Evolutionary conservation across 2,113 vertebrate species (phyloP).

Genomic region (Calyptommatus sinebrachiatus): DNA sequence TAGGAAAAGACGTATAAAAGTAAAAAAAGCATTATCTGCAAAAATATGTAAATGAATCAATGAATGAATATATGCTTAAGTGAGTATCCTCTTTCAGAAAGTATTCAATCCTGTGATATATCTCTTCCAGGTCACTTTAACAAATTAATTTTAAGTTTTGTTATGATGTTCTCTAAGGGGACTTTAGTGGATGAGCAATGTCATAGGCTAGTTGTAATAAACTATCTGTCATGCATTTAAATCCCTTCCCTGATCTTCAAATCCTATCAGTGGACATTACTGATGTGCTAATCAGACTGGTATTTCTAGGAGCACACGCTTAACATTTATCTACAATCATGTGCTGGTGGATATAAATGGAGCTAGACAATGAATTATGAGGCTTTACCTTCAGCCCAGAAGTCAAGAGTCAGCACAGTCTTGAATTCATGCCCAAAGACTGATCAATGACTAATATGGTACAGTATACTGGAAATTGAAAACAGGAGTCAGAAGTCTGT

Average conservation of each 20-base stretch:
- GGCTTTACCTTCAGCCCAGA: not conserved
- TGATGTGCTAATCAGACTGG: not conserved
- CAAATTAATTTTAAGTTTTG: not conserved
- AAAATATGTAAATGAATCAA: too few relatives aligned
- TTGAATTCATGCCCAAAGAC: conserved; percentile 6
- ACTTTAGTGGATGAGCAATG: not conserved
- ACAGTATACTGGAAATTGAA: not conserved
- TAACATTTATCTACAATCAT: not conserved
- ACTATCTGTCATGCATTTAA: not conserved
- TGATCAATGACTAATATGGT: not conserved
- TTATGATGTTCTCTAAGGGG: not conserved
- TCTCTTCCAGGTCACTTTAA: not conserved
- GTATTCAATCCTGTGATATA: not conserved
- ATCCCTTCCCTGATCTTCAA: not conserved
- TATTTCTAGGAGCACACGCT: conserved; percentile 3
- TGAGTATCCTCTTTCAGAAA: not conserved
- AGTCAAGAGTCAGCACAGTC: not conserved
- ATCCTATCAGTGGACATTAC: not conserved
- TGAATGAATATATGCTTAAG: not conserved
- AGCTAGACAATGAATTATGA: not conserved
- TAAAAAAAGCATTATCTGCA: too few relatives aligned
- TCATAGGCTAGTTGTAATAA: not conserved
- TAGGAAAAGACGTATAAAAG: too few relatives aligned
- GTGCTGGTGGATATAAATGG: not conserved
- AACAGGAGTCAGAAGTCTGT: not conserved